Evolutionary conservation across 2,113 vertebrate genomes (phyloP).

Genomic region (Sturnus vulgaris): DNA sequence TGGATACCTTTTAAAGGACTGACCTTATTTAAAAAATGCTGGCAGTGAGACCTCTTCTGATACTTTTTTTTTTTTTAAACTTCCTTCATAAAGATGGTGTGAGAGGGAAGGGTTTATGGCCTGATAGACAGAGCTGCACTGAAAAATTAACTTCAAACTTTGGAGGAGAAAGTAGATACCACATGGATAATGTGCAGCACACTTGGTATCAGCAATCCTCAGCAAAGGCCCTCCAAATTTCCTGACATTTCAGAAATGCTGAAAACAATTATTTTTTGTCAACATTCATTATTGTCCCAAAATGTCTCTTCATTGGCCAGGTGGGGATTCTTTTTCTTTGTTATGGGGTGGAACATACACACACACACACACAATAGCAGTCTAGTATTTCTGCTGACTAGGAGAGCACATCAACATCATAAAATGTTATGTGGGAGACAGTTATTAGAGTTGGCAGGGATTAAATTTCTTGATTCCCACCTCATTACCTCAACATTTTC

Average conservation of each 20-base stretch:
- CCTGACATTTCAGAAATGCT: not conserved
- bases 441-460: not conserved
- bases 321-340: not conserved
- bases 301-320: not conserved
- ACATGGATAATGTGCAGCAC: not conserved
- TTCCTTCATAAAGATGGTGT: conserved; percentile 51
- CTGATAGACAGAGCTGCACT: not conserved
- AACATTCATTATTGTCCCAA: not conserved
- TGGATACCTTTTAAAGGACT: conserved; percentile 48
- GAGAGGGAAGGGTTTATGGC: conserved; percentile 15
- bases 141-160: not conserved
- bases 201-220: not conserved
- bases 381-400: not conserved
- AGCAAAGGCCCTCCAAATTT: not conserved
- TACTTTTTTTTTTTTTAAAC: not conserved
- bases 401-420: not conserved
- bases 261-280: not conserved
- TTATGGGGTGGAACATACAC: not conserved
- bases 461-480: not conserved
- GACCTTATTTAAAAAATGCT: conserved; percentile 32
- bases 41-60: conserved; percentile 27
- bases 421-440: not conserved
- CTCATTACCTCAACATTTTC: not conserved
- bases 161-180: conserved; percentile 4
- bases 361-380: not conserved